A percentile compares a stretch with the other conserved stretches of the same genome.
Evolutionary conservation across 2,797 vertebrate genomes (phyloP).

Genomic region (Ptychobarbus kaznakovi): DNA sequence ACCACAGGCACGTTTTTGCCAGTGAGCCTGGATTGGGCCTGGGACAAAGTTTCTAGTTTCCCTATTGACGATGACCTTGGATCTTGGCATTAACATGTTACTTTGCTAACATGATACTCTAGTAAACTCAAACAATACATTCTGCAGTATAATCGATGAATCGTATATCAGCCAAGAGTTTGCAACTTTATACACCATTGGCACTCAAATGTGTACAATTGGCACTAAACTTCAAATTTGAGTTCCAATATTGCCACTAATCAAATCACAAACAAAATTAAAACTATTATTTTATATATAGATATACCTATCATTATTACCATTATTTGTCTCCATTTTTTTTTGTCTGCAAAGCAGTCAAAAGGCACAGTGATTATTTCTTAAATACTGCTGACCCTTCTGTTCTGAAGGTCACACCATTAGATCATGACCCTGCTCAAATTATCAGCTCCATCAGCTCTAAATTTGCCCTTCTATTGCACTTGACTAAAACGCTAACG

Average conservation of each 20-base stretch:
- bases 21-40: not conserved
- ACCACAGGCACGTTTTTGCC: not conserved
- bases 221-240: not conserved
- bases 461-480: constrained; percentile 10
- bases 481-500: constrained; percentile 32
- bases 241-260: not conserved
- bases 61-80: not conserved
- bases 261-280: too few relatives aligned
- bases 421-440: not conserved
- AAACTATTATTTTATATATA: too few relatives aligned
- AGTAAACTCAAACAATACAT: not conserved
- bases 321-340: not conserved
- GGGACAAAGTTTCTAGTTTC: not conserved
- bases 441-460: constrained; percentile 8
- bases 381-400: not conserved
- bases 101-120: not conserved
- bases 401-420: not conserved
- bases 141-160: not conserved
- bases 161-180: not conserved
- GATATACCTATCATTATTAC: not conserved
- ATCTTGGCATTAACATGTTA: too few relatives aligned
- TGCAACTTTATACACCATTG: not conserved
- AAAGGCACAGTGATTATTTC: not conserved
- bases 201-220: not conserved
- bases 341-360: too few relatives aligned